Conservation (phyloP, 2,113 vertebrate genomes). For the Sialia sialis region DNA sequence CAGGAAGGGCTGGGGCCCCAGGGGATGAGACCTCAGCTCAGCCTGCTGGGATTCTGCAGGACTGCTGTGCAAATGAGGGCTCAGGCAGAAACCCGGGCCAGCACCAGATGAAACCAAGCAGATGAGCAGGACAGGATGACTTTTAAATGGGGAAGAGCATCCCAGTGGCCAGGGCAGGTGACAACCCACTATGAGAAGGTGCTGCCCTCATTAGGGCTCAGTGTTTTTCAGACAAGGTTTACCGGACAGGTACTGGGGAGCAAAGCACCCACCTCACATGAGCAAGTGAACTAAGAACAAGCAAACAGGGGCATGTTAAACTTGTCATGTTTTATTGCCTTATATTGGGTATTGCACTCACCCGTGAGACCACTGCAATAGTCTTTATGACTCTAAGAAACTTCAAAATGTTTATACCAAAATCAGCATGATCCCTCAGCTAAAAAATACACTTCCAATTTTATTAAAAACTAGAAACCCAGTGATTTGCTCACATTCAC, state of each 20-base stretch:
- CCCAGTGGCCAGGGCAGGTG: neutral
- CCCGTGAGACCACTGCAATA: neutral
- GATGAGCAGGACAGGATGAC: neutral
- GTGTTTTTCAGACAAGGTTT: neutral
- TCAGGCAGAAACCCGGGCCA: neutral
- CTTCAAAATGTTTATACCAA: neutral
- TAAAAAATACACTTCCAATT: neutral
- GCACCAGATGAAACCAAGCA: neutral
- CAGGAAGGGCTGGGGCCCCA: neutral
- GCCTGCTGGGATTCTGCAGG: neutral
- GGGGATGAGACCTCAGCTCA: neutral
- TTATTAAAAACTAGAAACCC: neutral
- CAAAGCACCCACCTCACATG: neutral
- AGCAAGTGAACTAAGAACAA: neutral
- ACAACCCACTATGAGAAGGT: neutral
- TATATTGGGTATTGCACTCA: neutral
- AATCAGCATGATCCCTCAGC: neutral
- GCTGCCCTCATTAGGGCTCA: accelerated
- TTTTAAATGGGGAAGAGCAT: neutral
- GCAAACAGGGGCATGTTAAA: neutral
- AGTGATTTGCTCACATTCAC: slow-evolving; percentile 29
- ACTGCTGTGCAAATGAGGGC: neutral
- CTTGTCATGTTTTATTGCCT: neutral
- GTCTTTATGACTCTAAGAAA: neutral
- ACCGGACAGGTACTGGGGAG: neutral